These are phyloP conservation scores for Tychaedon coryphoeus DNA, from an alignment of 2,113 vertebrate species.

Conservation along the genomic window DNA sequence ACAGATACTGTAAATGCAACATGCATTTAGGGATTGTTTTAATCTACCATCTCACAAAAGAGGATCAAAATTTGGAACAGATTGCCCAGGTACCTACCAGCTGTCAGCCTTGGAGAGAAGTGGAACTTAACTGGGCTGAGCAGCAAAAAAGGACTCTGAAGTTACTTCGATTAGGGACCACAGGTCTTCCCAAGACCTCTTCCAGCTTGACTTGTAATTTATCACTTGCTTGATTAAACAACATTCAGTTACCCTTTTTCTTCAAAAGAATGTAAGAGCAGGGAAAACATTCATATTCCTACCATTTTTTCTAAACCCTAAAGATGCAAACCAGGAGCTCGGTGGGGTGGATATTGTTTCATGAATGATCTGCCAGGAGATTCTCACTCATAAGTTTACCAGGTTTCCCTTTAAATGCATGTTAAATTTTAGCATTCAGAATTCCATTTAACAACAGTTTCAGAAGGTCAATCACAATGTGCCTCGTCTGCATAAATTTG, in stretches of 20 bases:
- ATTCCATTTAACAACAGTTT: neutral
- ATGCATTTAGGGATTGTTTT: neutral
- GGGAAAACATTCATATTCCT: neutral
- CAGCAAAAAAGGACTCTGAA: neutral
- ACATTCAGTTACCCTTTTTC: neutral
- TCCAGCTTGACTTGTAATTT: neutral
- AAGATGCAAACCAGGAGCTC: neutral
- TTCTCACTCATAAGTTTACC: neutral
- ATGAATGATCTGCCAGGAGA: neutral
- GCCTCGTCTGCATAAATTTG: neutral
- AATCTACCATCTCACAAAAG: neutral
- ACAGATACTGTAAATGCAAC: neutral
- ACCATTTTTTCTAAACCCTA: neutral
- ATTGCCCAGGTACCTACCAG: neutral
- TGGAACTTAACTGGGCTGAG: neutral
- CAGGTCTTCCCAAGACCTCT: neutral
- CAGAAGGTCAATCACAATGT: neutral
- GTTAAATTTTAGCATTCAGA: neutral
- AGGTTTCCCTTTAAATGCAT: neutral
- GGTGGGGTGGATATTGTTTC: accelerated
- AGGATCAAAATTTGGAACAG: neutral
- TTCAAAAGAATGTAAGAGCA: neutral
- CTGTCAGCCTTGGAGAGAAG: neutral
- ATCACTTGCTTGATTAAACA: neutral
- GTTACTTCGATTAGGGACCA: neutral